phyloP scores from a whole-genome alignment of 2,888 invertebrate species.

The Junonia oenone region DNA sequence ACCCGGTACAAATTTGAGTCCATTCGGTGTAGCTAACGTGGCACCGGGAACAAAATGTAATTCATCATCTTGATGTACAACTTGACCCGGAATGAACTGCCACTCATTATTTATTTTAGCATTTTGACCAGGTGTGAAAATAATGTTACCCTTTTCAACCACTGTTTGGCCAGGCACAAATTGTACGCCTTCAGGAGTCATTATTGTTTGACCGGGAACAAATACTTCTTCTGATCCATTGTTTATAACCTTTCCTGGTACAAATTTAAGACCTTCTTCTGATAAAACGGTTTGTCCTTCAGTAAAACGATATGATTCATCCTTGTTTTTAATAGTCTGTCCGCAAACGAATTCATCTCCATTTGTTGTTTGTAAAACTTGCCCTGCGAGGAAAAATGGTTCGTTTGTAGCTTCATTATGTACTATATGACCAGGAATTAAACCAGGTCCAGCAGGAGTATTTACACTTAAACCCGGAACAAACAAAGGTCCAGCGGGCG shows the following conservation, averaged over 20 bases:
- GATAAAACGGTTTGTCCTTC: conserved; percentile 82
- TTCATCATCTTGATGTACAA: conserved; percentile 75
- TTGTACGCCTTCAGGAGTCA: conserved; percentile 79
- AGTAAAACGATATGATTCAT: conserved; percentile 76
- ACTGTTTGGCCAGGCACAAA: conserved; percentile 84
- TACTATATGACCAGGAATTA: conserved; percentile 87
- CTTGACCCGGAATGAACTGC: conserved; percentile 84
- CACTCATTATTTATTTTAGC: conserved; percentile 74
- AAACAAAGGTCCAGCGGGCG: conserved; percentile 83
- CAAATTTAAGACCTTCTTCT: conserved; percentile 81
- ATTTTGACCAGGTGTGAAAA: conserved; percentile 83
- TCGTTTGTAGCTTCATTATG: conserved; percentile 77
- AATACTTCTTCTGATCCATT: conserved; percentile 73
- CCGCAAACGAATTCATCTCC: conserved; percentile 82
- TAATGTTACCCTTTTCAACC: conserved; percentile 63
- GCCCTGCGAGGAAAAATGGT: conserved; percentile 85
- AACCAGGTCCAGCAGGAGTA: conserved; percentile 82
- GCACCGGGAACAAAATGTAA: conserved; percentile 82
- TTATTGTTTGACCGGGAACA: conserved; percentile 82
- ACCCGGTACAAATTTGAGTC: conserved; percentile 83
- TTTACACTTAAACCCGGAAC: conserved; percentile 86
- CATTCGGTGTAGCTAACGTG: conserved; percentile 81
- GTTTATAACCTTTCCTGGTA: conserved; percentile 78
- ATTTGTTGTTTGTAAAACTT: conserved; percentile 80
- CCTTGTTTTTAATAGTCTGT: conserved; percentile 80